These are phyloP conservation scores for Rostratula benghalensis DNA, from an alignment of 2,113 vertebrate genomes.

Conservation along the genomic window DNA sequence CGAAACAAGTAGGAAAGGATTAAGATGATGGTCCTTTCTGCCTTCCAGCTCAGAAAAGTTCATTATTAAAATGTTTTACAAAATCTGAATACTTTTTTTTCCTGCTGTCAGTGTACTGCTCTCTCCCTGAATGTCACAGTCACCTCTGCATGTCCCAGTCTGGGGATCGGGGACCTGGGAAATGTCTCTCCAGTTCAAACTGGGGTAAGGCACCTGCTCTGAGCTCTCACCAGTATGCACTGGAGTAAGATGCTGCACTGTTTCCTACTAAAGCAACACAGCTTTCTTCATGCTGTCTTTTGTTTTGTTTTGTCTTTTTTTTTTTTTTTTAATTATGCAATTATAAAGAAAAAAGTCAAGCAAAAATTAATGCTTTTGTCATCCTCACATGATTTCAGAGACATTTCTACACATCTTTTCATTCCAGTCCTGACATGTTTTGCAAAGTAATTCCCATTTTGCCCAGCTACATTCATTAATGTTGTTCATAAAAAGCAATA, in stretches of 20 bases:
- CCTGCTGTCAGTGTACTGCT: neutral
- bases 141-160: neutral
- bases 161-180: neutral
- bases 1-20: neutral
- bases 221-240: neutral
- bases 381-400: neutral
- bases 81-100: neutral
- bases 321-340: neutral
- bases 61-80: neutral
- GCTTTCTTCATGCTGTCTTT: neutral
- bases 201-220: neutral
- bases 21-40: neutral
- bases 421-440: neutral
- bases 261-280: neutral
- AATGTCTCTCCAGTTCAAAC: neutral
- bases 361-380: neutral
- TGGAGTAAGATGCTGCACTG: neutral
- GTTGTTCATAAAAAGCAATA: neutral
- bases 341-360: neutral
- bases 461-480: neutral
- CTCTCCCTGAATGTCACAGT: rapidly evolving
- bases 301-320: no score
- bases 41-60: neutral
- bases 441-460: neutral
- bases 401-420: neutral